phyloP scores from a whole-genome alignment of 1,140 invertebrate species.

The Psix sp. region DNA sequence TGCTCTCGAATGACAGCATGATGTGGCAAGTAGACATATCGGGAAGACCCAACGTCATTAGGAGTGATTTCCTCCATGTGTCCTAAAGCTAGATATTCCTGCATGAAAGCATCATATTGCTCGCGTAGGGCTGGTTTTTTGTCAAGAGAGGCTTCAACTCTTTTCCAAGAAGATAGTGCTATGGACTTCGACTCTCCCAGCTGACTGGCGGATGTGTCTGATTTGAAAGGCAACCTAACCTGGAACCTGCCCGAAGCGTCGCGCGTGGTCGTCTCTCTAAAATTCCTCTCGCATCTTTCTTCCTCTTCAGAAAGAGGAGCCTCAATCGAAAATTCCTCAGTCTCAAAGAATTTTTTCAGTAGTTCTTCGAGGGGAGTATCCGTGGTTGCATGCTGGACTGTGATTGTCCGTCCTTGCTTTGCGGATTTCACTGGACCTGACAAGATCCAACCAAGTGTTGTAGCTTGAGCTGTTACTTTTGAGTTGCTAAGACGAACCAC shows the following conservation, averaged over 20 bases:
- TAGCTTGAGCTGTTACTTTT: neutral
- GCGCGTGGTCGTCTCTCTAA: neutral
- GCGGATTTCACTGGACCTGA: neutral
- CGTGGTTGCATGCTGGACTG: neutral
- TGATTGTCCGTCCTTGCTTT: neutral
- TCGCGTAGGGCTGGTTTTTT: neutral
- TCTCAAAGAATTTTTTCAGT: neutral
- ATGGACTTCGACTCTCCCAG: neutral
- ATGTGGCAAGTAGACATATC: neutral
- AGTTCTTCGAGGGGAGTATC: too few relatives aligned
- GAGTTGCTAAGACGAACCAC: neutral
- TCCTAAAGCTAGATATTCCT: neutral
- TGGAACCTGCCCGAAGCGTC: neutral
- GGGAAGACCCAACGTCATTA: neutral
- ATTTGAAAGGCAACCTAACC: neutral
- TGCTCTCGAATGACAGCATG: conserved; percentile 1
- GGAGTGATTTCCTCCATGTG: neutral
- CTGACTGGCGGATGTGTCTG: neutral
- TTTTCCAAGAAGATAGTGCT: neutral
- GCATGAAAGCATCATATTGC: neutral
- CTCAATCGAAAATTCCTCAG: neutral
- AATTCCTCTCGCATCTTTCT: neutral
- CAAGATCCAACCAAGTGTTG: neutral
- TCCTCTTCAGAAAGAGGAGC: neutral
- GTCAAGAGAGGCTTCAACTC: neutral